Conservation (phyloP, 2,797 vertebrate species). For the Limosa lapponica region DNA sequence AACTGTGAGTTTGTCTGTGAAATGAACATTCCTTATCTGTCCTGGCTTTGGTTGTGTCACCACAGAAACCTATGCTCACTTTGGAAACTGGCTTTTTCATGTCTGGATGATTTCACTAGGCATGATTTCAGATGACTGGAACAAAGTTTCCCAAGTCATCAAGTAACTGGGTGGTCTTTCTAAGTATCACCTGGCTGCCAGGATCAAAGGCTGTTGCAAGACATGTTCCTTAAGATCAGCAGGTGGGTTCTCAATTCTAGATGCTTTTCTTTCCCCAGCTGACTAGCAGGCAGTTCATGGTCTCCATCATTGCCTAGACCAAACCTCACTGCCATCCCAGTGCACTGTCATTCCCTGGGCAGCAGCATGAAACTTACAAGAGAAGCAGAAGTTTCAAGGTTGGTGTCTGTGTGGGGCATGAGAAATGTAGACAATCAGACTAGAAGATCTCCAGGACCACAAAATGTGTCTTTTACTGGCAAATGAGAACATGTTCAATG, state of each 20-base stretch:
- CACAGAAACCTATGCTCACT: not conserved
- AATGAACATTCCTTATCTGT: not conserved
- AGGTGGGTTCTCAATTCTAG: not conserved
- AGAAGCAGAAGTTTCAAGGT: not conserved
- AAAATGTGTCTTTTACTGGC: not conserved
- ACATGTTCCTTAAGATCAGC: not conserved
- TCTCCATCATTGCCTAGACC: not conserved
- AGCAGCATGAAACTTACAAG: accelerated
- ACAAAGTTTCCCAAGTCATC: not conserved
- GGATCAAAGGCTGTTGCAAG: not conserved
- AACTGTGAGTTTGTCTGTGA: not conserved
- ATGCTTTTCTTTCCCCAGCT: not conserved
- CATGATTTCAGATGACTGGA: not conserved
- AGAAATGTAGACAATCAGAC: not conserved
- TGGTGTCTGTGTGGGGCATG: not conserved
- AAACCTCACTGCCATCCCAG: not conserved
- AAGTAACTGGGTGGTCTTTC: not conserved
- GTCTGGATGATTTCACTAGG: not conserved
- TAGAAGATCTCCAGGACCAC: not conserved
- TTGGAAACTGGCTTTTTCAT: not conserved
- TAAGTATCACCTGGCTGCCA: not conserved
- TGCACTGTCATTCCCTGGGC: not conserved
- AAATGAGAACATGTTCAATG: not conserved
- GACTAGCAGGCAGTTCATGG: not conserved
- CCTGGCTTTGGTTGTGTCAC: not conserved